phyloP scores from a whole-genome alignment of 2,797 vertebrate species.

The Pygocentrus nattereri region DNA sequence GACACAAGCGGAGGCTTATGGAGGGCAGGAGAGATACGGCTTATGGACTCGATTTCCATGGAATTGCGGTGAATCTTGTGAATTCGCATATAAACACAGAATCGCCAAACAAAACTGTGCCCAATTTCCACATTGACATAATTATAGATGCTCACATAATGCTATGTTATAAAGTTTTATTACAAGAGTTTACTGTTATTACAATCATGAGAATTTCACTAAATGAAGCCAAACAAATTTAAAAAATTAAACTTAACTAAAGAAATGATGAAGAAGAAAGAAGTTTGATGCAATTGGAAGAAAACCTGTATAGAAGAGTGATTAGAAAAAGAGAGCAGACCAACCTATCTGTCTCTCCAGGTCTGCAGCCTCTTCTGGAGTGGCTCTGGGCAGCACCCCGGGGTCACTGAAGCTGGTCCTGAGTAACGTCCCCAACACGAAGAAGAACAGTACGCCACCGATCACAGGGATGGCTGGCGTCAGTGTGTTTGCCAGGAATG shows the following conservation, averaged over 20 bases:
- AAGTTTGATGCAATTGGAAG: too few relatives aligned
- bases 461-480: constrained; percentile 92
- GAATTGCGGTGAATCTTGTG: neutral
- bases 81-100: neutral
- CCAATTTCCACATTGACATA: too few relatives aligned
- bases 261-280: too few relatives aligned
- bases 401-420: constrained; percentile 98
- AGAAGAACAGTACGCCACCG: constrained; percentile 92
- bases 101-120: too few relatives aligned
- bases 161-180: too few relatives aligned
- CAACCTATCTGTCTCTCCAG: constrained; percentile 94
- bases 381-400: constrained; percentile 94
- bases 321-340: constrained; percentile 78
- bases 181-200: too few relatives aligned
- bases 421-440: constrained; percentile 94
- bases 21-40: neutral
- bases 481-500: constrained; percentile 85
- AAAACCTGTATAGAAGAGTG: neutral
- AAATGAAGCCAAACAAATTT: too few relatives aligned
- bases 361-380: constrained; percentile 93
- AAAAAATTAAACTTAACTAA: neutral
- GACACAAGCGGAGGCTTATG: neutral
- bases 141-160: too few relatives aligned
- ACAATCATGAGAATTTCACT: too few relatives aligned
- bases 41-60: neutral